These are phyloP conservation scores for Patiria pectinifera DNA, from an alignment of 53 echinoderm and acorn worm genomes.

Conservation along the genomic window DNA sequence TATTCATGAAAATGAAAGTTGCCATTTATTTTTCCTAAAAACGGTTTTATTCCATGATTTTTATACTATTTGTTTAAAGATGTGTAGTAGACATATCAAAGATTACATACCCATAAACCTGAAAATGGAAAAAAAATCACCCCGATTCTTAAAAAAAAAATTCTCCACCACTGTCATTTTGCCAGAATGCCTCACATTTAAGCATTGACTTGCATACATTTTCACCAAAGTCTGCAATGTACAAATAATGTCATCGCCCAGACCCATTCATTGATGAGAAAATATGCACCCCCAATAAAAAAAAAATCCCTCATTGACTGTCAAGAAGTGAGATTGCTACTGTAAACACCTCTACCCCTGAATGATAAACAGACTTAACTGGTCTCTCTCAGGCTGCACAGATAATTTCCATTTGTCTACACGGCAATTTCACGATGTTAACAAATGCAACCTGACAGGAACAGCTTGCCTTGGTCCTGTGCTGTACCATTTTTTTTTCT, in stretches of 20 bases:
- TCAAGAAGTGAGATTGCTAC: conserved; percentile 20
- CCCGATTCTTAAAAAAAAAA: no score
- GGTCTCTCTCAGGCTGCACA: not conserved
- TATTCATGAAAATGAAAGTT: no score
- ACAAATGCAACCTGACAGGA: conserved; percentile 7
- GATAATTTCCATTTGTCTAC: conserved; percentile 59
- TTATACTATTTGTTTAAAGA: no score
- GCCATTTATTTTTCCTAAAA: no score
- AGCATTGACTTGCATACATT: not conserved
- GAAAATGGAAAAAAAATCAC: no score
- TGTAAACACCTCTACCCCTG: conserved; percentile 8
- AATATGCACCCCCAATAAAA: not conserved
- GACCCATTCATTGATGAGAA: not conserved
- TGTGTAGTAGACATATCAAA: no score
- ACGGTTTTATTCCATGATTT: no score
- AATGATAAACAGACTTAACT: not conserved
- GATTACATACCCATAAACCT: no score
- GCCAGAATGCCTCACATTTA: not conserved
- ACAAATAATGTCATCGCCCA: not conserved
- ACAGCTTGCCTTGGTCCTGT: not conserved
- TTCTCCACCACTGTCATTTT: not conserved
- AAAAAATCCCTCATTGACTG: not conserved
- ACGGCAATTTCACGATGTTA: conserved; percentile 49
- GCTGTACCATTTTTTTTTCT: not conserved
- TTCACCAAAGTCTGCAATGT: not conserved